Percentiles rank a stretch among this genome's conserved stretches.
Conservation (phyloP, 2,113 vertebrate species). For the Sinocyclocheilus rhinocerous region DNA sequence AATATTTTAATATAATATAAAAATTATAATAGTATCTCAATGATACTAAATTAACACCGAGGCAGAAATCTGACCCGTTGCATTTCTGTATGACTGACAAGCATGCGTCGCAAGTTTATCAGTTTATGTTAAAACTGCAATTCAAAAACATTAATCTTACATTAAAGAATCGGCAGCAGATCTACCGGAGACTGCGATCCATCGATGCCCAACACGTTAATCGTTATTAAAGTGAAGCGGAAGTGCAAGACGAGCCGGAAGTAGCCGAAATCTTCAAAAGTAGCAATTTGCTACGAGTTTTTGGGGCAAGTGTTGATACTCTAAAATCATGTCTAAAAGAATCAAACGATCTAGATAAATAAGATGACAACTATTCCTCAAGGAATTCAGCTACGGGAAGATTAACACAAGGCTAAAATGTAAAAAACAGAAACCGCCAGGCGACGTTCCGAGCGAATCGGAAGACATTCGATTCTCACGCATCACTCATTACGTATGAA, state of each 20-base stretch:
- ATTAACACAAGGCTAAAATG: conserved; percentile 69
- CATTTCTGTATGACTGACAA: no score
- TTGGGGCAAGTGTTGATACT: conserved; percentile 56
- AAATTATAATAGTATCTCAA: no score
- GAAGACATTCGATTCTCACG: no score
- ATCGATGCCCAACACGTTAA: not conserved
- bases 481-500: no score
- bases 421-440: conserved; percentile 56
- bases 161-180: not conserved
- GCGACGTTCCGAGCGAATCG: conserved; percentile 13
- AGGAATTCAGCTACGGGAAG: conserved; percentile 71
- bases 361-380: conserved; percentile 75
- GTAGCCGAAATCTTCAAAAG: conserved; percentile 63
- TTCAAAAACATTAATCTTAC: no score
- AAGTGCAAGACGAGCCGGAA: conserved; percentile 9
- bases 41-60: no score
- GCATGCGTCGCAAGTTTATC: no score
- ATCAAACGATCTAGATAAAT: conserved; percentile 66
- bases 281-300: conserved; percentile 77
- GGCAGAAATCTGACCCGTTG: no score
- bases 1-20: no score
- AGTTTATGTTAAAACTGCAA: no score
- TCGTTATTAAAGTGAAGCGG: not conserved
- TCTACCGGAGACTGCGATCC: not conserved
- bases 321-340: conserved; percentile 58